Evolutionary conservation across 2,888 invertebrate genomes (phyloP).

Genomic region (Onchidella celtica): DNA sequence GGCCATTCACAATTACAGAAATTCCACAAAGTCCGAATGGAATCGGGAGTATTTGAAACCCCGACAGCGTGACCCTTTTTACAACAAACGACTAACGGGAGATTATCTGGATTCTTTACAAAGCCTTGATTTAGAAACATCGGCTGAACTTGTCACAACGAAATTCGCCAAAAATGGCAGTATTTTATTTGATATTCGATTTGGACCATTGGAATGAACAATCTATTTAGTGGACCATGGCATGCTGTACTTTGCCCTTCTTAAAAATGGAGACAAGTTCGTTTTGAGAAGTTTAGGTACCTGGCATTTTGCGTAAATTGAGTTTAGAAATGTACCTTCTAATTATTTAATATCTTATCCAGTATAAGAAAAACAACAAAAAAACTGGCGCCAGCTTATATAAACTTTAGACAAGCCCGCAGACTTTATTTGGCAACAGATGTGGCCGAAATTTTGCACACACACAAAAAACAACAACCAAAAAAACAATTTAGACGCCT

Average conservation of each 20-base stretch:
- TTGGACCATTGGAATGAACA: no score
- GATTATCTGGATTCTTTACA: slow-evolving; percentile 17
- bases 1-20: neutral
- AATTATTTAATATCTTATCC: neutral
- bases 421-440: no score
- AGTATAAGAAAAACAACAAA: no score
- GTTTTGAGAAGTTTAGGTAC: neutral
- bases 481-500: no score
- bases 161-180: slow-evolving; percentile 16
- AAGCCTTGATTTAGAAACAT: neutral
- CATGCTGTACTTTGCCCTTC: no score
- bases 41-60: neutral
- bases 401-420: no score
- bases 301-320: neutral
- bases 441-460: no score
- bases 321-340: neutral
- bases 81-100: slow-evolving; percentile 21
- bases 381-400: no score
- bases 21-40: slow-evolving; percentile 22
- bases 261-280: no score
- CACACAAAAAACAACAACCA: no score
- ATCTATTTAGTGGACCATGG: no score
- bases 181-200: slow-evolving; percentile 10
- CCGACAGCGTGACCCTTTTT: slow-evolving; percentile 17
- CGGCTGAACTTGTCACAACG: neutral